These are phyloP conservation scores for Circaetus cinerascens DNA, from an alignment of 2,113 vertebrate species.

Conservation along the genomic window DNA sequence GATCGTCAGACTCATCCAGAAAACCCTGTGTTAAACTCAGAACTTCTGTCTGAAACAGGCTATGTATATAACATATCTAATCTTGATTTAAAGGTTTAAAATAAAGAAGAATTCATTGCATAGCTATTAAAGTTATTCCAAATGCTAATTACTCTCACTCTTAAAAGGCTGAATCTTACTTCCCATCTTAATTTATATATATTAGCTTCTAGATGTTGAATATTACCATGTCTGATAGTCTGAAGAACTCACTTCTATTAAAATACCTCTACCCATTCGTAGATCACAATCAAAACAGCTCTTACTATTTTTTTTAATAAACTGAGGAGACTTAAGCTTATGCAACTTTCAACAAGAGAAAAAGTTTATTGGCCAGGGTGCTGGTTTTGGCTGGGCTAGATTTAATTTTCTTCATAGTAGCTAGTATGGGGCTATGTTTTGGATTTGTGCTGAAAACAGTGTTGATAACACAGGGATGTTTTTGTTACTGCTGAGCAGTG, in stretches of 20 bases:
- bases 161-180: not conserved
- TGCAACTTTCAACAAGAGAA: not conserved
- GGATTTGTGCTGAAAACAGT: too few species aligned
- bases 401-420: too few species aligned
- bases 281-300: not conserved
- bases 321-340: not conserved
- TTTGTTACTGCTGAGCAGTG: too few species aligned
- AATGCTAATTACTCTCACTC: not conserved
- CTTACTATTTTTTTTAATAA: not conserved
- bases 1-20: not conserved
- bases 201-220: not conserved
- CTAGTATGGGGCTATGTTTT: too few species aligned
- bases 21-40: not conserved
- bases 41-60: not conserved
- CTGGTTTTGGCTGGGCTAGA: too few species aligned
- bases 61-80: not conserved
- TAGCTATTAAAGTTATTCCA: not conserved
- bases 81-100: not conserved
- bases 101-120: not conserved
- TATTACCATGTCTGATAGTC: not conserved
- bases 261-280: not conserved
- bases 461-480: too few species aligned
- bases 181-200: not conserved
- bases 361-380: not conserved
- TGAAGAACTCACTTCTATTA: not conserved